Percentiles rank a stretch among this genome's conserved stretches.
Evolutionary conservation across 2,797 vertebrate species (phyloP).

Genomic region (Semaprochilodus insignis): DNA sequence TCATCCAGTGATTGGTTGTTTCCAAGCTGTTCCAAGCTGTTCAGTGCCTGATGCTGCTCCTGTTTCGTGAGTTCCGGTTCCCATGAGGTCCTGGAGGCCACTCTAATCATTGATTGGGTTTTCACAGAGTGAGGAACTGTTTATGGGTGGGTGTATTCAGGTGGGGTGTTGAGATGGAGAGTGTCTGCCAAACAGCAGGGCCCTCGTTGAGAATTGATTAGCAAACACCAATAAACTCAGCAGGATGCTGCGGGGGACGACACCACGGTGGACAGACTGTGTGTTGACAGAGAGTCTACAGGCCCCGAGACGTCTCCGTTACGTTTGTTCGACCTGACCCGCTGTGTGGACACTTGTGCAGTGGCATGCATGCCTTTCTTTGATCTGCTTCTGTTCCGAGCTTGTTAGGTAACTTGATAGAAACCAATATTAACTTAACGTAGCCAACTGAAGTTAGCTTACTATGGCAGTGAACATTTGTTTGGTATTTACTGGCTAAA

Average conservation of each 20-base stretch:
- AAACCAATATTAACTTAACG: too few species aligned
- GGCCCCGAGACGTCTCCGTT: constrained; percentile 20
- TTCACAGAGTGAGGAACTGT: constrained; percentile 18
- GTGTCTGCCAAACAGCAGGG: constrained; percentile 51
- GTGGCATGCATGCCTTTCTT: neutral
- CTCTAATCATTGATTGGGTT: constrained; percentile 17
- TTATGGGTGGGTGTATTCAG: constrained; percentile 30
- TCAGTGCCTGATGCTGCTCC: constrained; percentile 10
- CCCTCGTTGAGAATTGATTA: constrained; percentile 51
- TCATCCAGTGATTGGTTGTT: constrained; percentile 53
- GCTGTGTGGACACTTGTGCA: neutral
- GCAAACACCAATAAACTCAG: constrained; percentile 57
- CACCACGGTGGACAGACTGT: constrained; percentile 5
- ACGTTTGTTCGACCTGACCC: constrained; percentile 43
- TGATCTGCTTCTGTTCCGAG: neutral
- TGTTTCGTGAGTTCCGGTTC: constrained; percentile 33
- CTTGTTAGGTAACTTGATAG: neutral
- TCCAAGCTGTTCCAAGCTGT: constrained; percentile 33
- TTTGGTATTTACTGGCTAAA: too few species aligned
- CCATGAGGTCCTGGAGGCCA: constrained; percentile 32
- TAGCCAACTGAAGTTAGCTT: too few species aligned
- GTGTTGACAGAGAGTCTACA: constrained; percentile 20
- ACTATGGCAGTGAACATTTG: too few species aligned
- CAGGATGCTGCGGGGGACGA: constrained; percentile 28
- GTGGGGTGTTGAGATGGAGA: constrained; percentile 27